A percentile compares a stretch with the other conserved stretches of the same genome.
phyloP scores from a whole-genome alignment of 2,888 invertebrate genomes.

The Hermodice carunculata region DNA sequence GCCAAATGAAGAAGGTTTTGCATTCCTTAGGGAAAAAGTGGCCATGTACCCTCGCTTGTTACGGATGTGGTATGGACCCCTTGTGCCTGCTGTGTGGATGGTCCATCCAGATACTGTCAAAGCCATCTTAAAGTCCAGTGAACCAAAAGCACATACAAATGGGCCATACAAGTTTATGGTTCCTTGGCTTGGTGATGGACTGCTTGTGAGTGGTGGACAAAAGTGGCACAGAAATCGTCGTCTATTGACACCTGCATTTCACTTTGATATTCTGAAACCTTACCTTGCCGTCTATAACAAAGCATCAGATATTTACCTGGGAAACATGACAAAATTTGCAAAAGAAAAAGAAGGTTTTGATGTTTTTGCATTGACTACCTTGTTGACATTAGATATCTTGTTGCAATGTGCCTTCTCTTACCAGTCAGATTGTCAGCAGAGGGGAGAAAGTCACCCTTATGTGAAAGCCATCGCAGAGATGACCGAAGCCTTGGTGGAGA shows the following conservation, averaged over 20 bases:
- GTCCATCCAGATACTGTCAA: background rate
- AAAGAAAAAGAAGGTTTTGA: too few relatives aligned
- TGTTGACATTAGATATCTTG: slow-evolving; percentile 54
- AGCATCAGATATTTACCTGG: slow-evolving; percentile 41
- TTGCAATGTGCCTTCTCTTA: slow-evolving; percentile 59
- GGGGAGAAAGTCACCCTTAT: slow-evolving; percentile 47
- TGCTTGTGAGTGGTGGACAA: slow-evolving; percentile 38
- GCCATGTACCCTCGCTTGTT: background rate
- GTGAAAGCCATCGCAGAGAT: slow-evolving; percentile 49
- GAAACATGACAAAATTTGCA: too few relatives aligned
- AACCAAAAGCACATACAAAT: too few relatives aligned
- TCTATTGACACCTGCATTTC: slow-evolving; percentile 47
- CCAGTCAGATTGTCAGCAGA: slow-evolving; percentile 47
- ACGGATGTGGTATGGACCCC: background rate
- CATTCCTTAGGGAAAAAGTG: background rate
- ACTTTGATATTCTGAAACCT: slow-evolving; percentile 45
- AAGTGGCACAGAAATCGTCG: slow-evolving; percentile 44
- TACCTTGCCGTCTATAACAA: slow-evolving; percentile 44
- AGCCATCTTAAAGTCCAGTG: background rate
- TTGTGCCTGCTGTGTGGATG: background rate
- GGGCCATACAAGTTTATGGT: too few relatives aligned
- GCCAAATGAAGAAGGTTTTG: slow-evolving; percentile 1
- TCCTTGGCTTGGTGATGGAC: slow-evolving; percentile 48
- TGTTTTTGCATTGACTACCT: too few relatives aligned
- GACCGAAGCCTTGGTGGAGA: slow-evolving; percentile 22